Evolutionary conservation across 2,888 invertebrate genomes (phyloP).

Genomic region (Alcis repandata): DNA sequence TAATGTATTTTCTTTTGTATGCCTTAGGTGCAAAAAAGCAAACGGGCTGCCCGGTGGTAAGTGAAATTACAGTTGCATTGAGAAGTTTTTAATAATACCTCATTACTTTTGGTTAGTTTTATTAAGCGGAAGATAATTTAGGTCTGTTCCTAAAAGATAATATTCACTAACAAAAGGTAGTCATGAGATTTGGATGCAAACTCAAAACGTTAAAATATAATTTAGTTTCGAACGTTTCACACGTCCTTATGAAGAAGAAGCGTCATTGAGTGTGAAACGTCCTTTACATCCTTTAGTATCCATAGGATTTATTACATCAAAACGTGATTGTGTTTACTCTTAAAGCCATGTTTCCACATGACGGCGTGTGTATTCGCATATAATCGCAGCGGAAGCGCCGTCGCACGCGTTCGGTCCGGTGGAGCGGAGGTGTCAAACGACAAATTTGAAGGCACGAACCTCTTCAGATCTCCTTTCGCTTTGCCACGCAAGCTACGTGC

Average conservation of each 20-base stretch:
- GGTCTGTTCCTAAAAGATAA: background rate
- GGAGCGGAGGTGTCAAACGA: constrained; percentile 76
- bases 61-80: too few species aligned
- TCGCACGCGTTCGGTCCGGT: constrained; percentile 59
- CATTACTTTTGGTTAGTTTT: too few species aligned
- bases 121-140: too few species aligned
- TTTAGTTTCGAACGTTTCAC: too few species aligned
- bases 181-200: constrained; percentile 13
- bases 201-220: constrained; percentile 30
- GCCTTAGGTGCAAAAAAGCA: too few species aligned
- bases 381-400: constrained; percentile 68
- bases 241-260: too few species aligned
- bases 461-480: constrained; percentile 64
- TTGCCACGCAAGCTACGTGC: constrained; percentile 58
- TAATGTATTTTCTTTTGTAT: too few species aligned
- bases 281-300: too few species aligned
- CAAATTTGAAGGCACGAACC: constrained; percentile 71
- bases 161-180: background rate
- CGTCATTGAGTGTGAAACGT: too few species aligned
- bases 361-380: constrained; percentile 57
- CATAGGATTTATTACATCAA: constrained; percentile 46
- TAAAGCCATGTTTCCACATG: constrained; percentile 57
- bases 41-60: too few species aligned
- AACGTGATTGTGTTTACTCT: constrained; percentile 54
- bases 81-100: too few species aligned